Evolutionary conservation across 1,140 invertebrate species (phyloP), one percentile per base, ranked within the genome.

Genomic region (Plectrocnemia conspersa): DNA sequence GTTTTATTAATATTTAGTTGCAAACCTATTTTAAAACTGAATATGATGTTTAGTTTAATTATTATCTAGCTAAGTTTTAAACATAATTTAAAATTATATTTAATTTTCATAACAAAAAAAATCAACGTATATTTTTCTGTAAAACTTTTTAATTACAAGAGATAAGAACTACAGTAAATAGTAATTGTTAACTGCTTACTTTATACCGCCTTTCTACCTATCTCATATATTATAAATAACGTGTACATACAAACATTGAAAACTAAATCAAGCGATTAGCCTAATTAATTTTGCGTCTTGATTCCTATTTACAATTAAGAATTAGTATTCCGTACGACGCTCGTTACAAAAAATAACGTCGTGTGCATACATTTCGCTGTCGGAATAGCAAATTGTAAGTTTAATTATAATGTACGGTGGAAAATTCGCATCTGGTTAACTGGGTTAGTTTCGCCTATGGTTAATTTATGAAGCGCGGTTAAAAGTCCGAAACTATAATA

Each of bases 331-430:
- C 7, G 7, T n/a, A 29, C 7, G 27, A 29, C n/a, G n/a, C n/a
- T n/a, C n/a, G n/a, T n/a, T n/a, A n/a, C n/a, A 29, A 29, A 29
- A 6, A 38, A 13, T 16, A 10, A 9, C 35, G 35, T 38, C 35
- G 18, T 16, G 13, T 9, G 35, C 35, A 38, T 16, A 38, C 10
- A 7, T 7, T 6, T 16, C 35, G 18, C 7, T 6, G 18, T 10
- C 11, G 27, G 27, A 29, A 29, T 29, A 29, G 6, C 6, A 29
- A 38, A 16, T 38, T 38, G 35, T 13, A 38, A 16, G 5, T 38
- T 38, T 38, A 38, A 38, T 38, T 38, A 38, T 16, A 38, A 10
- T 10, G 35, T 38, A 10, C 18, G 35, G 18, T 38, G 35, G n/a
- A 38, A 16, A 38, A 13, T 38, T 16, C 6, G 18, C 35, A 38